A percentile compares a stretch with the other conserved stretches of the same genome.
These are phyloP conservation scores for Drosophila mercatorum DNA, from an alignment of 2,888 invertebrate species.

Conservation along the genomic window DNA sequence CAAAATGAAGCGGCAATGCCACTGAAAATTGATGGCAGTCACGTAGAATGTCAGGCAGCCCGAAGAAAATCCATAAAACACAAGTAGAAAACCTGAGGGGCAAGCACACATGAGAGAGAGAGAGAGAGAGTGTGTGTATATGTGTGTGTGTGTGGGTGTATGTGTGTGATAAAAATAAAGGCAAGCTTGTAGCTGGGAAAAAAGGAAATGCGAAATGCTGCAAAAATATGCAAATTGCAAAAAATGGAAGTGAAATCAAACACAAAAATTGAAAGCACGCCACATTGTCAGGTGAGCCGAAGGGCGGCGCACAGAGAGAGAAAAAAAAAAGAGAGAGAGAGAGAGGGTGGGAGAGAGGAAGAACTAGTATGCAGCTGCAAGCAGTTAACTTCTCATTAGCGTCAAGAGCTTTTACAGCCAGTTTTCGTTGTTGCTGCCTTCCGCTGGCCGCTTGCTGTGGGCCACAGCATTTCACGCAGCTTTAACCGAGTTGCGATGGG, in stretches of 20 bases:
- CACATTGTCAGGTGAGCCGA: constrained; percentile 35
- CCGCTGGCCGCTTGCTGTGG: constrained; percentile 9
- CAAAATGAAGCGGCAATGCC: constrained; percentile 79
- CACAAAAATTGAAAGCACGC: constrained; percentile 38
- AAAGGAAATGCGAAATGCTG: constrained; percentile 12
- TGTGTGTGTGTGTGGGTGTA: background rate
- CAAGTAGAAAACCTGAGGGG: constrained; percentile 53
- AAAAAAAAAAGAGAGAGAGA: too few species aligned
- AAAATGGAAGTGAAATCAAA: constrained; percentile 32
- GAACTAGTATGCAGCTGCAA: constrained; percentile 41
- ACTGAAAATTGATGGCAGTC: constrained; percentile 81
- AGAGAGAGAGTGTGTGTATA: constrained; percentile 12
- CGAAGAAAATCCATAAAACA: constrained; percentile 71
- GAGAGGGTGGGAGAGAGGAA: background rate
- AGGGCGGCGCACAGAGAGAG: background rate
- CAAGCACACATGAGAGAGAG: constrained; percentile 41
- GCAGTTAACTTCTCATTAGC: constrained; percentile 71
- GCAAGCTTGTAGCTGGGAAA: constrained; percentile 26
- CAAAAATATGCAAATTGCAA: constrained; percentile 64
- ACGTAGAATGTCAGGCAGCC: constrained; percentile 68
- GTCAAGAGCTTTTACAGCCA: constrained; percentile 15
- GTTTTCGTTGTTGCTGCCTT: background rate
- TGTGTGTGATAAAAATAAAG: constrained; percentile 66
- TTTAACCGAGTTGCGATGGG: constrained; percentile 49
- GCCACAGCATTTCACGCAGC: constrained; percentile 56